phyloP scores from a whole-genome alignment of 2,888 invertebrate genomes.

The Hydrotaea cyrtoneurina region DNA sequence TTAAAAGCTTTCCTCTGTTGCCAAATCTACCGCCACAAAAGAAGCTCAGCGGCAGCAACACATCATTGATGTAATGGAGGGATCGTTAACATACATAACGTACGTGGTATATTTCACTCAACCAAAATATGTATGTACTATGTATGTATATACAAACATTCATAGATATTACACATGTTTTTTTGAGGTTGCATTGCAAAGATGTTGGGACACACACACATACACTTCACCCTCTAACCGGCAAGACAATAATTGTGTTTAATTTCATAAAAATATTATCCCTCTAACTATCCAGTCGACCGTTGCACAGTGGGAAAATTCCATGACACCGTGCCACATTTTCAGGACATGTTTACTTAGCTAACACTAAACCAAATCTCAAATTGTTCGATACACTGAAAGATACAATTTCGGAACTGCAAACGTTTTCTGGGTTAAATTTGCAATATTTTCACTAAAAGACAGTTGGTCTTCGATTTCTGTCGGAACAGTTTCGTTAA shows the following conservation, averaged over 20 bases:
- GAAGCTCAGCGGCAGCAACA: not conserved
- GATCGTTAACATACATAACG: not conserved
- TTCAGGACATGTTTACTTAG: not conserved
- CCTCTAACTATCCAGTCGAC: too few species aligned
- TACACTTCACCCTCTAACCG: too few species aligned
- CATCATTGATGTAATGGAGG: slow-evolving; percentile 2
- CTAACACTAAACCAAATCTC: not conserved
- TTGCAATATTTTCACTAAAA: too few species aligned
- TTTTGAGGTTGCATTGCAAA: not conserved
- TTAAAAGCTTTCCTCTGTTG: not conserved
- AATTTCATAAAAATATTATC: not conserved
- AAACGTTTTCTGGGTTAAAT: too few species aligned
- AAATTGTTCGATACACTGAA: not conserved
- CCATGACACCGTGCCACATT: too few species aligned
- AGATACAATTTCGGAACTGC: too few species aligned
- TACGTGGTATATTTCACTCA: not conserved
- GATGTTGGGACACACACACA: too few species aligned
- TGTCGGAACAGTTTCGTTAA: too few species aligned
- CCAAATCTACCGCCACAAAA: not conserved
- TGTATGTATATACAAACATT: not conserved
- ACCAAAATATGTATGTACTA: not conserved
- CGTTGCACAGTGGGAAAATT: too few species aligned
- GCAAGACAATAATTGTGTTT: not conserved
- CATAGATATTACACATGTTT: not conserved
- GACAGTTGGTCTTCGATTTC: too few species aligned